phyloP scores from a whole-genome alignment of 2,113 vertebrate genomes.

The Falco punctatus region DNA sequence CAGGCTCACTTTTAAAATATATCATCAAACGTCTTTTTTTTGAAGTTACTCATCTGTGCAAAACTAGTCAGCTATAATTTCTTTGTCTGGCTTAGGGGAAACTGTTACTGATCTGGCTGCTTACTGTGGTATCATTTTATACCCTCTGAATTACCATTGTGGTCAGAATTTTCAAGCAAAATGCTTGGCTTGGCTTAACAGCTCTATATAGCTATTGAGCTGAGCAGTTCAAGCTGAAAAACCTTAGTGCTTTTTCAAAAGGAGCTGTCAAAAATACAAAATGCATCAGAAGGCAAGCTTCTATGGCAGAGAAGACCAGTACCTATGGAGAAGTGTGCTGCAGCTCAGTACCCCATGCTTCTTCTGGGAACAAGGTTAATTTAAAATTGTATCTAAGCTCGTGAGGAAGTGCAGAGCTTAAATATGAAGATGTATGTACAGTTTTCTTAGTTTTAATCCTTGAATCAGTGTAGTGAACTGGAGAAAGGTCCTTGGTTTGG shows the following conservation, averaged over 20 bases:
- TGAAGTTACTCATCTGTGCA: neutral
- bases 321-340: fast-evolving
- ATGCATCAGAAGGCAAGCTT: neutral
- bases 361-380: neutral
- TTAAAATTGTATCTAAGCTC: fast-evolving
- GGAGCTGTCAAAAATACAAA: neutral
- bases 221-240: slow-evolving; percentile 48
- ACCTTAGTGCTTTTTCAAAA: neutral
- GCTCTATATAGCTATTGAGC: neutral
- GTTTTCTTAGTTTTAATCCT: neutral
- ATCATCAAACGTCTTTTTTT: neutral
- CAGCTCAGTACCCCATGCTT: neutral
- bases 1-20: neutral
- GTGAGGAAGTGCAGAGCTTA: neutral
- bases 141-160: neutral
- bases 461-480: neutral
- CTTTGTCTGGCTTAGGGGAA: slow-evolving; percentile 4
- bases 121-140: neutral
- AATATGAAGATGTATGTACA: neutral
- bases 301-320: neutral
- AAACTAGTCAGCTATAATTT: neutral
- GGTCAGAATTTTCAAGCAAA: neutral
- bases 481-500: neutral
- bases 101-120: slow-evolving; percentile 14
- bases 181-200: neutral